Base-by-base conservation (phyloP, 92 coral and sea anemone genomes). In the Desmophyllum pertusum region DNA sequence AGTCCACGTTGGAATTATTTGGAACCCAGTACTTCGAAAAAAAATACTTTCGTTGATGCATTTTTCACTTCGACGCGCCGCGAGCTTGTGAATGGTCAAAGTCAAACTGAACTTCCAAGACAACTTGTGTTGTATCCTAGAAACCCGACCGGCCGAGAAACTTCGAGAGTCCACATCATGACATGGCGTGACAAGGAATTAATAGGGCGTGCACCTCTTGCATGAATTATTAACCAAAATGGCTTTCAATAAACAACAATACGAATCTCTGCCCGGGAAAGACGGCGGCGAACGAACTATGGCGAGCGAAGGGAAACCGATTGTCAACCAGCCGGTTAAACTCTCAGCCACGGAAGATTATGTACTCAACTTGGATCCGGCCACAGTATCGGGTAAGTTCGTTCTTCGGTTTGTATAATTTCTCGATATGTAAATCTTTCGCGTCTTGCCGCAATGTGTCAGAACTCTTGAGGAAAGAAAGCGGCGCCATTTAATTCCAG, bases 291-390 rank as follows among this genome's bases (percentile, higher is more conserved):
- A 64, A 55, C 68, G 11, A 25, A 70, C 38, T 6, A 80, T 87
- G 93, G 93, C 91, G 51, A 78, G 79, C 19, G 85, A 87, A 37
- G 78, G 85, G 14, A 87, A 84, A 70, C 70, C 81, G 43, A 73
- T 94, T 18, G 81, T 89, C 17, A 35, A 66, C 63, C 95, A 94
- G 87, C 95, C 93, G 0, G 42, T 76, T 29, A 83, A 89, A 55
- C 89, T 91, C 0, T 70, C 89, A 1, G 89, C 86, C 27, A 93
- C 95, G 19, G 98, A 94, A 42, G 91, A 94, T 10, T 94, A 94
- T 51, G 98, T 94, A 6, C 73, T 94, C 31, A 92, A 94, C 80
- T 70, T 94, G 19, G 95, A 94, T 66, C 98, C 94, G 17, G 83
- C 76, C n/a, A 50, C 81, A 0, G 95, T 94, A 18, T 51, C 88